Evolutionary conservation across 1,140 invertebrate species (phyloP).

Genomic region (Glossosoma conforme): DNA sequence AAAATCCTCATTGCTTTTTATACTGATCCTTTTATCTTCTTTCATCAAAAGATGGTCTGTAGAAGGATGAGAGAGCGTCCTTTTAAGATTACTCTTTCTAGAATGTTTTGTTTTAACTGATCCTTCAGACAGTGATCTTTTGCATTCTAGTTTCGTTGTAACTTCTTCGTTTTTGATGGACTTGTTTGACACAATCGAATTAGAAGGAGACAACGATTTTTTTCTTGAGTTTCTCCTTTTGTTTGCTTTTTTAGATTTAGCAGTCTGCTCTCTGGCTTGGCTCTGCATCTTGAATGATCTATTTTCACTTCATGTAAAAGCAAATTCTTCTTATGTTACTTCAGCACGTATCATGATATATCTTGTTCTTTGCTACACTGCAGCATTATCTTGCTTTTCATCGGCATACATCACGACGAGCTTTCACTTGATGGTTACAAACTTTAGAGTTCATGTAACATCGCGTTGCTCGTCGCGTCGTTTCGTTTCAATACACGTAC

Average conservation of each 20-base stretch:
- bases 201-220: constrained; percentile 50
- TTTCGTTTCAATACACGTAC: too few species aligned
- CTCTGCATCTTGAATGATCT: constrained; percentile 17
- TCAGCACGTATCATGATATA: too few species aligned
- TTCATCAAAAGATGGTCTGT: constrained; percentile 23
- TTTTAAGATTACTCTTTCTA: constrained; percentile 45
- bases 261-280: constrained; percentile 12
- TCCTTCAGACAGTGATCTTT: constrained; percentile 47
- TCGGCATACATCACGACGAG: too few species aligned
- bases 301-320: too few species aligned
- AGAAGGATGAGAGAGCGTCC: constrained; percentile 46
- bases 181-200: constrained; percentile 41
- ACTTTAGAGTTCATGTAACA: too few species aligned
- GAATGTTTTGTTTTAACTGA: constrained; percentile 45
- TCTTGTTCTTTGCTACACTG: too few species aligned
- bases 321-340: too few species aligned
- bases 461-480: too few species aligned
- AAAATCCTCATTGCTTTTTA: neutral
- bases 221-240: constrained; percentile 49
- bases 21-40: constrained; percentile 18
- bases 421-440: too few species aligned
- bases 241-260: constrained; percentile 43
- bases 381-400: too few species aligned
- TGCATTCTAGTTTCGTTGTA: constrained; percentile 37
- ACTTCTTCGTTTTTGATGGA: neutral